phyloP scores from a whole-genome alignment of 1,140 invertebrate species.

The Zophobas morio region DNA sequence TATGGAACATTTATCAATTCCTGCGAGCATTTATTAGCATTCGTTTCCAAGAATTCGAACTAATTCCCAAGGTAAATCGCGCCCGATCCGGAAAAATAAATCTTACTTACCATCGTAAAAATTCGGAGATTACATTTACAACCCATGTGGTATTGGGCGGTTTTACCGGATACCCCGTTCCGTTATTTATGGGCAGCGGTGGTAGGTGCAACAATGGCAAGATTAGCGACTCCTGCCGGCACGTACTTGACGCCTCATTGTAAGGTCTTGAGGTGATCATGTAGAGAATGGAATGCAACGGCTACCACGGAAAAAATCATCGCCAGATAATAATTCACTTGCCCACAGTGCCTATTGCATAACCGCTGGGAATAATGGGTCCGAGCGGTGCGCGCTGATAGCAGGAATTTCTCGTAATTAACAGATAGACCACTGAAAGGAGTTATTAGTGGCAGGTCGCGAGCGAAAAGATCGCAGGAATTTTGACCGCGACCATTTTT shows the following conservation, averaged over 20 bases:
- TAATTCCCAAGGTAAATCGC: too few relatives aligned
- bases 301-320: conserved; percentile 42
- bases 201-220: conserved; percentile 40
- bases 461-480: not conserved
- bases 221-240: conserved; percentile 43
- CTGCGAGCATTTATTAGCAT: not conserved
- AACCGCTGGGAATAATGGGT: conserved; percentile 29
- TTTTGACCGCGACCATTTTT: not conserved
- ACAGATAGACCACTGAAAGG: not conserved
- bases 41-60: too few relatives aligned
- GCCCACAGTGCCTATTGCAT: conserved; percentile 41
- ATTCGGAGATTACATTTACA: too few relatives aligned
- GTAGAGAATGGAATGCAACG: conserved; percentile 48
- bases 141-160: too few relatives aligned
- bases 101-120: too few relatives aligned
- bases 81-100: too few relatives aligned
- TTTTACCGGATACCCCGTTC: not conserved
- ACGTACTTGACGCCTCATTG: conserved; percentile 50
- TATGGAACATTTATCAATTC: not conserved
- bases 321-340: conserved; percentile 46
- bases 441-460: too few relatives aligned
- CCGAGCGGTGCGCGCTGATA: conserved; percentile 21
- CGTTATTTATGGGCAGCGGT: not conserved
- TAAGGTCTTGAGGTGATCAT: conserved; percentile 50
- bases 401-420: conserved; percentile 42